phyloP scores from a whole-genome alignment of 35 echinoderm and acorn worm species.

The Ophiothrix spiculata region DNA sequence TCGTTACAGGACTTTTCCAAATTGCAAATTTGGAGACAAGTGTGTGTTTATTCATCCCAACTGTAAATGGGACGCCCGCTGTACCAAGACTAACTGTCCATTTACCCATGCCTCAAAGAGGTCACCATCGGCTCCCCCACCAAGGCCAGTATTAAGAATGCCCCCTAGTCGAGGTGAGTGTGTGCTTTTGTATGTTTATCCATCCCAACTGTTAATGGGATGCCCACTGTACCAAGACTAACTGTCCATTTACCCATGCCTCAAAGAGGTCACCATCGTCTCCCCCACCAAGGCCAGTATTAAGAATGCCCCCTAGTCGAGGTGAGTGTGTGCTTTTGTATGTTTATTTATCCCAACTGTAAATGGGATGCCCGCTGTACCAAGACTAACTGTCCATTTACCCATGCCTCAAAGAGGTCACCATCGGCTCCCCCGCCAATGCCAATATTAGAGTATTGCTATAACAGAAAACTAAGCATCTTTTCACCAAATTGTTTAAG shows the following conservation, averaged over 20 bases:
- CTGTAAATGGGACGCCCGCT: slow-evolving; percentile 92
- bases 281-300: slow-evolving; percentile 13
- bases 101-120: slow-evolving; percentile 86
- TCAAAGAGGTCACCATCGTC: slow-evolving; percentile 33
- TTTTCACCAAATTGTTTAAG: too few relatives aligned
- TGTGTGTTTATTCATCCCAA: slow-evolving; percentile 98
- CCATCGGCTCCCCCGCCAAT: slow-evolving; percentile 15
- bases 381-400: slow-evolving; percentile 86
- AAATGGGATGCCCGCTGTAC: slow-evolving; percentile 90
- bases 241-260: slow-evolving; percentile 97
- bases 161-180: too few relatives aligned
- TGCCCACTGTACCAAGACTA: slow-evolving; percentile 68
- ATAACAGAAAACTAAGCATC: too few relatives aligned
- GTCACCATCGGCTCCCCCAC: slow-evolving; percentile 11
- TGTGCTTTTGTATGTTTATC: slow-evolving; percentile 68
- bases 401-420: slow-evolving; percentile 69
- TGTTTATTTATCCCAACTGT: slow-evolving; percentile 97
- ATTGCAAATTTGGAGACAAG: slow-evolving; percentile 96
- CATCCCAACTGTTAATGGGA: slow-evolving; percentile 99
- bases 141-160: background rate
- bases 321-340: too few relatives aligned
- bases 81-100: slow-evolving; percentile 80
- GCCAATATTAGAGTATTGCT: slow-evolving; percentile 7
- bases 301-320: too few relatives aligned
- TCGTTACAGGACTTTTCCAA: slow-evolving; percentile 81